Evolutionary conservation across 2,888 invertebrate species (phyloP).

Genomic region (Pyrrhosoma nymphula): DNA sequence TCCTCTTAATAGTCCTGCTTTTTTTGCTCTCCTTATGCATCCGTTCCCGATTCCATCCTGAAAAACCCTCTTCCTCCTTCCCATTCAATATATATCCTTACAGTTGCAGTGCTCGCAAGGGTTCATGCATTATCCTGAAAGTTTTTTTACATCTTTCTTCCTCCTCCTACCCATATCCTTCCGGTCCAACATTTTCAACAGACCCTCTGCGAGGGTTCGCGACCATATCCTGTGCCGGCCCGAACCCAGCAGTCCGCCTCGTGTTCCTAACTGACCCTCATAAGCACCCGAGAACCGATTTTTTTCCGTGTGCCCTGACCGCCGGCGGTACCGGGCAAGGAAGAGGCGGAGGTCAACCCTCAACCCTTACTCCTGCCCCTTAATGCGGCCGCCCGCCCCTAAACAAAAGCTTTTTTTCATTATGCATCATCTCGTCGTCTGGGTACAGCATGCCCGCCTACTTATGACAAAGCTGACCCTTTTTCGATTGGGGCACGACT

Average conservation of each 20-base stretch:
- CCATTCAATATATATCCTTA: slow-evolving; percentile 55
- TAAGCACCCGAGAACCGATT: background rate
- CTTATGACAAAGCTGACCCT: slow-evolving; percentile 63
- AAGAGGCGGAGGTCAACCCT: slow-evolving; percentile 14
- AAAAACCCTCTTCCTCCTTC: slow-evolving; percentile 24
- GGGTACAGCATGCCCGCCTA: slow-evolving; percentile 46
- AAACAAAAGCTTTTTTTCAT: slow-evolving; percentile 37
- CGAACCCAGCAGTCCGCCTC: slow-evolving; percentile 6
- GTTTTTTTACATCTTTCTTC: background rate
- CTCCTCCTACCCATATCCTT: slow-evolving; percentile 3
- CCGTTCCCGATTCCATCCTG: background rate
- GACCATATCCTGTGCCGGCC: background rate
- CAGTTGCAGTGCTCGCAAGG: slow-evolving; percentile 58
- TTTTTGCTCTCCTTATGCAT: slow-evolving; percentile 16
- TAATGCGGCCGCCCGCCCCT: slow-evolving; percentile 21
- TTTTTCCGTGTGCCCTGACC: background rate
- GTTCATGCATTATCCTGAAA: slow-evolving; percentile 24
- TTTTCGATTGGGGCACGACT: slow-evolving; percentile 23
- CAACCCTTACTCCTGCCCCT: slow-evolving; percentile 42
- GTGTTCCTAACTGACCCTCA: slow-evolving; percentile 48
- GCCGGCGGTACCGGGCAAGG: background rate
- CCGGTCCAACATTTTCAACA: slow-evolving; percentile 16
- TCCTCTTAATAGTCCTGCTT: background rate
- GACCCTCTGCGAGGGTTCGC: background rate
- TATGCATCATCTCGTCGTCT: slow-evolving; percentile 24